These are phyloP conservation scores for Zaprionus tsacasi DNA, from an alignment of 1,140 invertebrate species.

Conservation along the genomic window DNA sequence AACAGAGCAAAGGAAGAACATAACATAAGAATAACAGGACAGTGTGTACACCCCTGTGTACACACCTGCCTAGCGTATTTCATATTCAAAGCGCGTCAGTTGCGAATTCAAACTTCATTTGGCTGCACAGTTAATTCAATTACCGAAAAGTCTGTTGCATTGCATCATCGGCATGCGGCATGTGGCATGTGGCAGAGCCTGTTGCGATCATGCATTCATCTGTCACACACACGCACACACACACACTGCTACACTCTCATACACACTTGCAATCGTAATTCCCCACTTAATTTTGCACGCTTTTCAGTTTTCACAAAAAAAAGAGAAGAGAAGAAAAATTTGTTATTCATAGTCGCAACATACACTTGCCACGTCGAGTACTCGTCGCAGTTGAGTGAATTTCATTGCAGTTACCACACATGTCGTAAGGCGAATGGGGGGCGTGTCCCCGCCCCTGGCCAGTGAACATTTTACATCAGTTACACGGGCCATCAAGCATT, in stretches of 20 bases:
- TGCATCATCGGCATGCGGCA: conserved; percentile 41
- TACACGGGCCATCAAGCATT: conserved; percentile 57
- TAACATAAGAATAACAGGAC: neutral
- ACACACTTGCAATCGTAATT: conserved; percentile 44
- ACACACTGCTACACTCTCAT: conserved; percentile 14
- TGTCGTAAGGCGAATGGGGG: neutral
- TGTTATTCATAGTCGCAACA: conserved; percentile 15
- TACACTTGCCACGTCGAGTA: conserved; percentile 30
- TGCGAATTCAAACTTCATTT: conserved; percentile 17
- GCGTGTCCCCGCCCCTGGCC: conserved; percentile 16
- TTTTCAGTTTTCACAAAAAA: conserved; percentile 21
- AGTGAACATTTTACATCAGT: conserved; percentile 42
- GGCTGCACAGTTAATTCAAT: conserved; percentile 32
- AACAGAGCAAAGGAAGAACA: neutral
- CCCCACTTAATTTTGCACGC: conserved; percentile 33
- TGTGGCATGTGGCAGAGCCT: conserved; percentile 23
- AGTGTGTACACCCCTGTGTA: neutral
- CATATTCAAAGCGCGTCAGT: conserved; percentile 7
- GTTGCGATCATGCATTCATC: conserved; percentile 59
- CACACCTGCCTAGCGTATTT: no score
- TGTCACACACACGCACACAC: conserved; percentile 52
- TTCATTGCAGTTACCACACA: conserved; percentile 29
- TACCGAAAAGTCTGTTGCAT: conserved; percentile 27
- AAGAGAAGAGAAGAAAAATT: neutral
- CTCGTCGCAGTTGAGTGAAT: conserved; percentile 45